phyloP scores from a whole-genome alignment of 2,797 vertebrate genomes.

The Clarias fuscus region DNA sequence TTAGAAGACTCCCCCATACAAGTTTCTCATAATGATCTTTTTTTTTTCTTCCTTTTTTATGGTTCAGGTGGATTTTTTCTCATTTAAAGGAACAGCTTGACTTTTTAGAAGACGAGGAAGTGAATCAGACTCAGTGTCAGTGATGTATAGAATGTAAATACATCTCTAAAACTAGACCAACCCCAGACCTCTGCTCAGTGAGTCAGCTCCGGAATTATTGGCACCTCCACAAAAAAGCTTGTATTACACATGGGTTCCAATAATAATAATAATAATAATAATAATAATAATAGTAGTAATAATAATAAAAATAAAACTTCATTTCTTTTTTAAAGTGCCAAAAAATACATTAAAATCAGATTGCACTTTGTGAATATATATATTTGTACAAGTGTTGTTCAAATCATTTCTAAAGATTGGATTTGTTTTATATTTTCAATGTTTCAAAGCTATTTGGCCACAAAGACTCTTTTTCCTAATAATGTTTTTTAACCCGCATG shows the following conservation, averaged over 20 bases:
- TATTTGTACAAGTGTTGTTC: neutral
- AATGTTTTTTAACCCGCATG: neutral
- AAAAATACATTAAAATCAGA: neutral
- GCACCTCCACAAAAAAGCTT: neutral
- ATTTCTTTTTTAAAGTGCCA: too few species aligned
- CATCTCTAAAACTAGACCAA: neutral
- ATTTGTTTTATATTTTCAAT: neutral
- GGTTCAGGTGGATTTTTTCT: neutral
- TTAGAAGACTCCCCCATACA: neutral
- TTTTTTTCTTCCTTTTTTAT: neutral
- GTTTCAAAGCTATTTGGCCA: neutral
- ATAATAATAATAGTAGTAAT: too few species aligned
- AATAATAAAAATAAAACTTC: too few species aligned
- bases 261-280: neutral
- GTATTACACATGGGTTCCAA: neutral
- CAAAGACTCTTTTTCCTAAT: neutral
- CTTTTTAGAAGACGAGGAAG: neutral
- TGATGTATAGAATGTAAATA: neutral
- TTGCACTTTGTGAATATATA: neutral
- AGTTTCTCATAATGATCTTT: neutral
- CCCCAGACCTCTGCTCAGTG: neutral
- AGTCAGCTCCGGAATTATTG: neutral
- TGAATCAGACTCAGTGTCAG: constrained; percentile 12
- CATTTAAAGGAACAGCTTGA: neutral
- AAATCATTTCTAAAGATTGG: neutral